phyloP scores from a whole-genome alignment of 2,113 vertebrate species.

The Oreochromis aureus region DNA sequence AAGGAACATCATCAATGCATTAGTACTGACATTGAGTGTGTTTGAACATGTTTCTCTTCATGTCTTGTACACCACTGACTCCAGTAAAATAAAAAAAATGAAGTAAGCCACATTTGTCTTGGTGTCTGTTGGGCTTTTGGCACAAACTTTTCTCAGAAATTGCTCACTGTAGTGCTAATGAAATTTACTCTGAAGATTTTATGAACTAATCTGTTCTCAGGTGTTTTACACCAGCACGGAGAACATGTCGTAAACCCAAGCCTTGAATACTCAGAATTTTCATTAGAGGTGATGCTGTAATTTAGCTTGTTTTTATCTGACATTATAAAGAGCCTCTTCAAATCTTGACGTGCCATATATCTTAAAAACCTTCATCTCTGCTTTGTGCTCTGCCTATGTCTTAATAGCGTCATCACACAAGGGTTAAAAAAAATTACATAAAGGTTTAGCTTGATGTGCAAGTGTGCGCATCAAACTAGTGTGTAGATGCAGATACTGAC shows the following conservation, averaged over 20 bases:
- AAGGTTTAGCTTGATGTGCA: background rate
- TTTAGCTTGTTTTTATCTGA: background rate
- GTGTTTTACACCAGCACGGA: background rate
- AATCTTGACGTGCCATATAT: background rate
- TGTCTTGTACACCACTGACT: background rate
- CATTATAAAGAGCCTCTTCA: background rate
- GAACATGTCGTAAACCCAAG: background rate
- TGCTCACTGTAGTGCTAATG: background rate
- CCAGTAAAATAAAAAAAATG: slow-evolving; percentile 20
- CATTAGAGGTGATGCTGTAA: background rate
- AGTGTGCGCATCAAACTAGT: background rate
- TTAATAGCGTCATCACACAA: background rate
- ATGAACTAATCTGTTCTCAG: background rate
- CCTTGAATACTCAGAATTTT: background rate
- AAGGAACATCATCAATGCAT: background rate
- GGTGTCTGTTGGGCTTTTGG: background rate
- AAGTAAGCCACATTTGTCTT: background rate
- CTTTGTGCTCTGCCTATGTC: background rate
- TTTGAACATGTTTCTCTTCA: background rate
- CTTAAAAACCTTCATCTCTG: background rate
- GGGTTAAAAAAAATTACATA: background rate
- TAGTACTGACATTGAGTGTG: background rate
- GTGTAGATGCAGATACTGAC: background rate
- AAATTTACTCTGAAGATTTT: background rate
- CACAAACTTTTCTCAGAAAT: background rate